Conservation (phyloP, 2,113 vertebrate species). For the Pedetes capensis region DNA sequence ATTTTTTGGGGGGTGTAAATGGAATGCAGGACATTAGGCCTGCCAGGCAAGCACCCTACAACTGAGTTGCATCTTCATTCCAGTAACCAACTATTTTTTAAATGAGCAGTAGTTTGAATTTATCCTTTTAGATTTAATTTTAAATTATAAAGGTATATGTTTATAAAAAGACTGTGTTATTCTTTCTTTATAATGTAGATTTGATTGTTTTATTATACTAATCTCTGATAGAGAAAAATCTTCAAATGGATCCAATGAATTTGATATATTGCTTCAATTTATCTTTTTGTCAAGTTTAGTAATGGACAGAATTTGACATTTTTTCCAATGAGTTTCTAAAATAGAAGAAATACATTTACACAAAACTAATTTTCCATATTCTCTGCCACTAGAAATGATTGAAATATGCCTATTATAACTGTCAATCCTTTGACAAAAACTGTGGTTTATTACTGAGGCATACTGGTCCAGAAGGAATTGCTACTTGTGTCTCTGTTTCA, state of each 20-base stretch:
- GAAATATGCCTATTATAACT: background rate
- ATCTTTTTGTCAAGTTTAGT: background rate
- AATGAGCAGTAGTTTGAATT: background rate
- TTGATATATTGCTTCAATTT: background rate
- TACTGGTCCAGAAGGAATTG: background rate
- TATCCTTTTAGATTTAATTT: background rate
- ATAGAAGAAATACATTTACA: background rate
- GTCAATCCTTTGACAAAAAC: background rate
- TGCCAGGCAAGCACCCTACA: background rate
- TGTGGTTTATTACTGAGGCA: background rate
- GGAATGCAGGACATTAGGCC: rapidly evolving
- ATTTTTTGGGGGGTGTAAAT: background rate
- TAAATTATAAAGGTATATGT: background rate
- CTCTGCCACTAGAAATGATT: background rate
- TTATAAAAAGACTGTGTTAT: background rate
- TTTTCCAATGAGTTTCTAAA: background rate
- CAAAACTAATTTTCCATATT: slow-evolving; percentile 3
- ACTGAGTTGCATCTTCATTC: rapidly evolving
- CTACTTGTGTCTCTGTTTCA: background rate
- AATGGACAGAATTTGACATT: background rate
- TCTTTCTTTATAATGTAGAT: background rate
- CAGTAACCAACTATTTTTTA: background rate
- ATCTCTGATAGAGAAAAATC: background rate
- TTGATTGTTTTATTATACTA: background rate
- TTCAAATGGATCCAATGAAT: background rate